phyloP scores from a whole-genome alignment of 2,888 invertebrate genomes.

The Steinernema hermaphroditum region DNA sequence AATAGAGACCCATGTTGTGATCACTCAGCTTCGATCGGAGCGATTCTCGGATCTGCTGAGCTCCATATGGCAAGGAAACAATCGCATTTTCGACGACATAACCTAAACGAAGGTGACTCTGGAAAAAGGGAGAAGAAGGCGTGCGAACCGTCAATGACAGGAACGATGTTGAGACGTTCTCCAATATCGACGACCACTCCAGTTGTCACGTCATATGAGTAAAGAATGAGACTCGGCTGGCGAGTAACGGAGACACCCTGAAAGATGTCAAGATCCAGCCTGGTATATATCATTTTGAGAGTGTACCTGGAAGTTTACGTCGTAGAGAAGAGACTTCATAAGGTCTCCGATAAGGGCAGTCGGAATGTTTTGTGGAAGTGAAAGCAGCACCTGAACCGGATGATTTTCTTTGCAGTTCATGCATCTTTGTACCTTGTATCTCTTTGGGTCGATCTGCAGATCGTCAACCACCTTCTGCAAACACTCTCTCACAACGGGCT shows the following conservation, averaged over 20 bases:
- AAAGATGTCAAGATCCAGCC: no score
- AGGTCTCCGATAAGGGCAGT: slow-evolving; percentile 63
- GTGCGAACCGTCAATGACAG: slow-evolving; percentile 71
- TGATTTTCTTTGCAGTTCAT: neutral
- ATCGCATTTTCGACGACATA: slow-evolving; percentile 71
- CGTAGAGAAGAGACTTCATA: slow-evolving; percentile 63
- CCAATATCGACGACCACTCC: slow-evolving; percentile 73
- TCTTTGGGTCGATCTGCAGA: slow-evolving; percentile 69
- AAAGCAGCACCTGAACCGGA: slow-evolving; percentile 54
- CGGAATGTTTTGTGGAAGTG: slow-evolving; percentile 63
- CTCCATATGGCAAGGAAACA: slow-evolving; percentile 71
- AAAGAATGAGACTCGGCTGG: slow-evolving; percentile 72
- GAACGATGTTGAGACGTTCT: slow-evolving; percentile 71
- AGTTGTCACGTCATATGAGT: slow-evolving; percentile 72
- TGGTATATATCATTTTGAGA: no score
- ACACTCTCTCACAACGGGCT: slow-evolving; percentile 69
- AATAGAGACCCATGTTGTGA: slow-evolving; percentile 63
- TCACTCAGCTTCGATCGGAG: slow-evolving; percentile 51
- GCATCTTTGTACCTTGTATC: slow-evolving; percentile 70
- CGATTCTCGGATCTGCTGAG: slow-evolving; percentile 68
- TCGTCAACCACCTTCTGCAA: slow-evolving; percentile 70
- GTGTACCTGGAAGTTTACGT: slow-evolving; percentile 52
- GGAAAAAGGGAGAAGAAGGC: neutral
- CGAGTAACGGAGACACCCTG: slow-evolving; percentile 69
- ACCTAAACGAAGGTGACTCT: slow-evolving; percentile 54